Conservation (phyloP, 2,797 vertebrate genomes). For the Glossophaga mutica region DNA sequence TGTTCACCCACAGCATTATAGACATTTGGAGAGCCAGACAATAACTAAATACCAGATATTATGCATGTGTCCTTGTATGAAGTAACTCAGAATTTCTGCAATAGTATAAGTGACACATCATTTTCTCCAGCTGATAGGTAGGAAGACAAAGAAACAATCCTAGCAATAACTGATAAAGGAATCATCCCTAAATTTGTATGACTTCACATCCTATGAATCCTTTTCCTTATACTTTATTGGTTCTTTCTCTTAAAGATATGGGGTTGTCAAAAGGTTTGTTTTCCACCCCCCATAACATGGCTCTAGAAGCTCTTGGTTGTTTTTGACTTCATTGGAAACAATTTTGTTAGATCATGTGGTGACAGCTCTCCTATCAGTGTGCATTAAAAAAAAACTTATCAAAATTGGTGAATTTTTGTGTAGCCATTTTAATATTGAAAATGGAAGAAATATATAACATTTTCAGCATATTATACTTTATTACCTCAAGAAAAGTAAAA, state of each 20-base stretch:
- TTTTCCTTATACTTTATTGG: not conserved
- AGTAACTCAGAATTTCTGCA: not conserved
- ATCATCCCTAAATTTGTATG: not conserved
- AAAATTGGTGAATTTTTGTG: not conserved
- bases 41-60: not conserved
- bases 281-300: not conserved
- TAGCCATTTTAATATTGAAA: not conserved
- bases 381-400: not conserved
- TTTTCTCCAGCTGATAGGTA: not conserved
- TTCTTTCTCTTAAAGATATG: not conserved
- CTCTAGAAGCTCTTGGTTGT: not conserved
- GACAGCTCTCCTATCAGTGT: not conserved
- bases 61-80: not conserved
- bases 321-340: not conserved
- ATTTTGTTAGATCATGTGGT: not conserved
- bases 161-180: not conserved
- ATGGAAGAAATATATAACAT: not conserved
- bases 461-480: not conserved
- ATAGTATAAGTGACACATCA: not conserved
- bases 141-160: not conserved
- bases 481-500: not conserved
- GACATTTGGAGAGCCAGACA: not conserved
- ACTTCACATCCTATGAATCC: not conserved
- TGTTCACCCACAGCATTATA: not conserved
- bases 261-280: not conserved